Evolutionary conservation across 2,113 vertebrate genomes (phyloP), one percentile per base, ranked within the genome.

Genomic region (Cebidichthys violaceus): DNA sequence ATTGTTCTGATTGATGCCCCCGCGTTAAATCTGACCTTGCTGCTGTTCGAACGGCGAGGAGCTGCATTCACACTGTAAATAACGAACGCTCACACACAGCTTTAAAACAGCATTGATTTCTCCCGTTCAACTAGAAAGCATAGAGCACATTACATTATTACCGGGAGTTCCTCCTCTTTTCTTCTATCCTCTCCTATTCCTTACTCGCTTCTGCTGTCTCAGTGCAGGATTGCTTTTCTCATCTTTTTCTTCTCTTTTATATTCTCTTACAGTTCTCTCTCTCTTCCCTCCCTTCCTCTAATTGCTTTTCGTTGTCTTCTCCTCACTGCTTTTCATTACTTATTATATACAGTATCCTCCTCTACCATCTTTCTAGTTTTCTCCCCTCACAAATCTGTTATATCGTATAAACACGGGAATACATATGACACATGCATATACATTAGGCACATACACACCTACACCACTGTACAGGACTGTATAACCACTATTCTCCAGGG

Each of bases 11-110:
- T 73, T 81, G 82, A 89, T 90, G 79, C 5, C 4, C 41, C 57
- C 79, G 65, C n/a, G 57, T 70, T 87, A 60, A 70, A 64, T 78
- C 79, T 87, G 88, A 88, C 87, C 90, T 91, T 92, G 85, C 79
- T 85, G 81, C 29, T 13, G 75, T 61, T 67, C 18, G 61, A 84
- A 75, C 62, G 61, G 47, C 54, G 39, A 87, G 50, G 43, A 89
- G 54, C 54, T 82, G 72, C 74, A 80, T 81, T 72, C 50, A 80
- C 70, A 79, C 66, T 79, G 65, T 75, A 81, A 73, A 89, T 83
- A 83, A 85, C 70, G 65, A 71, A 82, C 83, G 60, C 39, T 60
- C 24, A 61, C 45, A 68, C 72, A 62, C 74, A 57, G 37, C 35
- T 82, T 82, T 82, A 79, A 79, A 70, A 70, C 37, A 70, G 29